Evolutionary conservation across 2,113 vertebrate genomes (phyloP).

Genomic region (Chrysochloris asiatica): DNA sequence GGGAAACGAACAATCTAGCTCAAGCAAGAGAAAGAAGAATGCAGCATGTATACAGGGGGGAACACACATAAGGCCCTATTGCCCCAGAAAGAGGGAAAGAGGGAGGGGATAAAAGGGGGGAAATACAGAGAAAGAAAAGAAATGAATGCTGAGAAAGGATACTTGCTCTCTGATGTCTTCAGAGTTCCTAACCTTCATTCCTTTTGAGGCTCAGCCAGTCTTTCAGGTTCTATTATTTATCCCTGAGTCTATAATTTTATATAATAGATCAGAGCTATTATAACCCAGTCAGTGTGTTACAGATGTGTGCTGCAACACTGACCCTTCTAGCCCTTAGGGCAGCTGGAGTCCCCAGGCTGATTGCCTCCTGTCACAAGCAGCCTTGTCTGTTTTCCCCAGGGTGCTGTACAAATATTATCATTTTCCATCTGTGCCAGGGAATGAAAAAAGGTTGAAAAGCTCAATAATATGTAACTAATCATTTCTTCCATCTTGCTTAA

Average conservation of each 20-base stretch:
- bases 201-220: background rate
- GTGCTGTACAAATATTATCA: constrained; percentile 63
- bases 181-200: background rate
- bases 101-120: background rate
- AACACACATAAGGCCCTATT: background rate
- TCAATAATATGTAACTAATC: constrained; percentile 51
- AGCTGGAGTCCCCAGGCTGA: constrained; percentile 32
- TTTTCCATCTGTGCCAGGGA: constrained; percentile 54
- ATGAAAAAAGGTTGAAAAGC: constrained; percentile 47
- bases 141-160: background rate
- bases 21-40: background rate
- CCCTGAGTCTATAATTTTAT: constrained; percentile 27
- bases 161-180: background rate
- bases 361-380: constrained; percentile 47
- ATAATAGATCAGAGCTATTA: background rate
- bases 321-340: background rate
- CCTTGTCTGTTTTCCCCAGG: constrained; percentile 33
- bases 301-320: background rate
- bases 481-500: constrained; percentile 50
- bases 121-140: background rate
- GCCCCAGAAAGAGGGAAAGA: background rate
- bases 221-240: constrained; percentile 45
- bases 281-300: background rate
- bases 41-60: background rate
- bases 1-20: background rate